Evolutionary conservation across 2,888 invertebrate genomes (phyloP), one percentile per base, ranked within the genome.

Genomic region (Rambutsinella grinnellia): DNA sequence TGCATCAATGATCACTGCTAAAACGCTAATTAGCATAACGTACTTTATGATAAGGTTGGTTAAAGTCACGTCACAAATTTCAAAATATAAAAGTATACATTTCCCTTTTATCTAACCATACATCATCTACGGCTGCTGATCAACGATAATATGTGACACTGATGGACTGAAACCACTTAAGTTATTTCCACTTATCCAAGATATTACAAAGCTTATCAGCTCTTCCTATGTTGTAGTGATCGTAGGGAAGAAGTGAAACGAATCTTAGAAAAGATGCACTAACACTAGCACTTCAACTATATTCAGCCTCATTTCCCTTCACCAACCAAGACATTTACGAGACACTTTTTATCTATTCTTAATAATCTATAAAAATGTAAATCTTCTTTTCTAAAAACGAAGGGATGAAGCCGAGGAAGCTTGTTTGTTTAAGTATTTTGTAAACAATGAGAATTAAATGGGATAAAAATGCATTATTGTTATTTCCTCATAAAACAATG

Each of bases 161-260:
- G 26, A 28, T 28, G 28, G 28, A 56, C n/a, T 26, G 57, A 57
- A 57, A 27, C 57, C 28, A 27, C 56, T 27, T 27, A 28, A 6
- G 46, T 21, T 17, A 26, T 46, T 15, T 21, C 46, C 44, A 17
- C 26, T 28, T 6, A n/a, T 27, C 19, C 24, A 23, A 8, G 6
- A 19, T 57, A 28, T 21, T 60, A 10, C 13, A 44, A 6, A 13
- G 21, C 26, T 27, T 28, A n/a, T n/a, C n/a, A n/a, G n/a, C n/a
- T n/a, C n/a, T n/a, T n/a, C n/a, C n/a, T n/a, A n/a, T n/a, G n/a
- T n/a, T n/a, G n/a, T n/a, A n/a, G n/a, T n/a, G n/a, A n/a, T n/a
- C n/a, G n/a, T n/a, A n/a, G n/a, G n/a, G n/a, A n/a, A n/a, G n/a
- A n/a, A n/a, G n/a, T n/a, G n/a, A n/a, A n/a, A n/a, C n/a, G n/a